Evolutionary conservation across 1,140 invertebrate genomes (phyloP), one percentile per base, ranked within the genome.

Genomic region (Batillaria attramentaria): DNA sequence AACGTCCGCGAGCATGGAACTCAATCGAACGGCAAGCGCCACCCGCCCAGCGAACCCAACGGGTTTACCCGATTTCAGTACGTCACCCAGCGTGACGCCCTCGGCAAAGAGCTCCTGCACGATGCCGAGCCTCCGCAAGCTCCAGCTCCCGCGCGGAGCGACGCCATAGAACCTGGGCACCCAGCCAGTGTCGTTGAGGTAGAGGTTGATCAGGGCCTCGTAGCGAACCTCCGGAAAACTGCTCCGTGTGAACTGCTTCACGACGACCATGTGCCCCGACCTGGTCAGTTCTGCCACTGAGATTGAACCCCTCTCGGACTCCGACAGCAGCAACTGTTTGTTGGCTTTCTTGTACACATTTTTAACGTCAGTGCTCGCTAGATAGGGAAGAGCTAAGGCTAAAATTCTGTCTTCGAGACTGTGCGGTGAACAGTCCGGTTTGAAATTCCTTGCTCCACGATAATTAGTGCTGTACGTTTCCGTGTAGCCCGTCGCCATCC

Each of bases 111-210:
- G 24, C 24, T 70, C 68, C 28, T 70, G 68, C 0, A 70, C 68
- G 20, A 70, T 46, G 42, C 68, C 68, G 5, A 46, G 42, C 4
- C 33, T 3, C 4, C 31, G 20, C 1, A 70, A 28, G 42, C 50
- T n/a, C 39, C 50, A 39, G 6, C 18, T 46, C 18, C 33, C 33
- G 4, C 28, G 24, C n/a, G 68, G 68, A 5, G 50, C 35, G n/a
- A 70, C 68, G 18, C 68, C 68, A 28, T 46, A 46, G n/a, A 70
- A 70, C 3, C n/a, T 31, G 68, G 68, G 68, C 16, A 70, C 68
- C 68, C 68, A 70, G 6, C 68, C 68, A n/a, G 68, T 70, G n/a
- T 46, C 41, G 20, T 70, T 43, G 2, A 70, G 68, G n/a, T 28
- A 46, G 5, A 39, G 37, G 42, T 70, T 70, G 20, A 70, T 20